Evolutionary conservation across 2,797 vertebrate genomes (phyloP), one percentile per base, ranked within the genome.

Genomic region (Florisuga fusca): DNA sequence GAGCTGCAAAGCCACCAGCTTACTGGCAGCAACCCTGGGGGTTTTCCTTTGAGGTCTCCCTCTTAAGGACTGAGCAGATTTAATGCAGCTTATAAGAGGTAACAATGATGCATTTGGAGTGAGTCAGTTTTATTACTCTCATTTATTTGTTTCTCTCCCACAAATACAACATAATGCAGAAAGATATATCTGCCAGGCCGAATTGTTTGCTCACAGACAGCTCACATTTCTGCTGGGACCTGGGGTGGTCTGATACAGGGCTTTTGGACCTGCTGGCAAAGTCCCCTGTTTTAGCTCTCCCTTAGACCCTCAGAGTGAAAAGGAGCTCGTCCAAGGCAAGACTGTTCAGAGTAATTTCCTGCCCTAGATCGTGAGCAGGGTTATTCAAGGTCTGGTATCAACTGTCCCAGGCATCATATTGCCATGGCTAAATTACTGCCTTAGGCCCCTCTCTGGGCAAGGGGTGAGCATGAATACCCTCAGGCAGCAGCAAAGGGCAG

Each of bases 181-280:
- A 91, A 69, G 76, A 82, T 27, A 25, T 7, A 74, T 31, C 45
- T 14, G 15, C 48, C 27, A 9, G 26, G 48, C 21, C 0, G 12
- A 66, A 66, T 33, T 38, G 36, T 69, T 62, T 43, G 8, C 67
- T 92, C 43, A 53, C 26, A 21, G 9, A 10, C 0, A 0, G n/a
- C 50, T 90, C 69, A 33, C 22, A 11, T 31, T 50, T 58, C 33
- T 77, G 55, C 23, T 2, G 2, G 53, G 48, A 89, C 4, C 9
- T 2, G 1, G 17, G 19, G 45, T 50, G 71, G 34, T 6, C 68
- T 36, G 29, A 21, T 53, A 22, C 1, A 4, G 14, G 25, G 21
- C 29, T 57, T 73, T 0, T 2, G 22, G 34, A 62, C 23, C 38
- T 71, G 34, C 34, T 0, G 0, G 15, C 17, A 41, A 10, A 2